Conservation (phyloP, 1,140 invertebrate genomes). For the Anoplophora glabripennis region DNA sequence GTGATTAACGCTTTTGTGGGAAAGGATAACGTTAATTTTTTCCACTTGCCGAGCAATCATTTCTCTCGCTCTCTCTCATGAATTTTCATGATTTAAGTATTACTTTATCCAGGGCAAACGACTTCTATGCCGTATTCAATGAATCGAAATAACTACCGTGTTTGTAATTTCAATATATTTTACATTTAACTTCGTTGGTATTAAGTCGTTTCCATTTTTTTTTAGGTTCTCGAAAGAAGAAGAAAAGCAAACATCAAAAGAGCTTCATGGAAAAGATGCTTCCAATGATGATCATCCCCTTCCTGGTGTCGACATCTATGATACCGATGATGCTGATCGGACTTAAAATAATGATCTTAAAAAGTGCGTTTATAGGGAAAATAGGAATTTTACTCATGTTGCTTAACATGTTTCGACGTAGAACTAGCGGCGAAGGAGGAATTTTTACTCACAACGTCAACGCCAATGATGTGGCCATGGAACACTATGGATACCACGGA, state of each 20-base stretch:
- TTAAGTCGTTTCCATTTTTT: background rate
- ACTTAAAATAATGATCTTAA: conserved; percentile 62
- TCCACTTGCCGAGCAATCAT: too few relatives aligned
- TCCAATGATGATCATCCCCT: conserved; percentile 62
- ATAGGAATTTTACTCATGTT: conserved; percentile 60
- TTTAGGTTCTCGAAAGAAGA: background rate
- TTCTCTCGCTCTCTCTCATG: too few relatives aligned
- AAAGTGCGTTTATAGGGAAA: conserved; percentile 62
- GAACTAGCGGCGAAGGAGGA: conserved; percentile 35
- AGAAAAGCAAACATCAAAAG: conserved; percentile 39
- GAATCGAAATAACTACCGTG: too few relatives aligned
- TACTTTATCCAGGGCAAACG: too few relatives aligned
- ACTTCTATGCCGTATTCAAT: too few relatives aligned
- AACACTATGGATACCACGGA: conserved; percentile 55
- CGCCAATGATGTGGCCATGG: conserved; percentile 24
- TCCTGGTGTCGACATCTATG: conserved; percentile 62
- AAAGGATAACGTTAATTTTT: too few relatives aligned
- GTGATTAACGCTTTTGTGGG: too few relatives aligned
- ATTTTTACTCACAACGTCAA: conserved; percentile 40
- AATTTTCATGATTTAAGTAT: too few relatives aligned
- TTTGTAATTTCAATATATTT: background rate
- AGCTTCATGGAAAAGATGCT: conserved; percentile 58
- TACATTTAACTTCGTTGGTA: background rate
- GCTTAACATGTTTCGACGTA: conserved; percentile 59
- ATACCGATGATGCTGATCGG: conserved; percentile 61